Base-by-base conservation (phyloP, 2,888 invertebrate genomes). In the Harpalus rufipes region DNA sequence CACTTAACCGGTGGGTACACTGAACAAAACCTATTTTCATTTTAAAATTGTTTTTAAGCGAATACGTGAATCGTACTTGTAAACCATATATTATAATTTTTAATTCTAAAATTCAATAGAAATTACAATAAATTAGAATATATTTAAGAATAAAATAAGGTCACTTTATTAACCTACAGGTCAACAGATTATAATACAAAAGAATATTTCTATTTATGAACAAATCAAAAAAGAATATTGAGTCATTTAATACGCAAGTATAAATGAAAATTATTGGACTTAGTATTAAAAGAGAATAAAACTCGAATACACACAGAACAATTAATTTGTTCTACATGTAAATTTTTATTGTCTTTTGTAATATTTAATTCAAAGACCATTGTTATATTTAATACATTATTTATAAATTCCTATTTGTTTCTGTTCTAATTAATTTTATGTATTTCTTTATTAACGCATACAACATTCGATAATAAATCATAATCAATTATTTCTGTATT, bases 71-170 rank as follows among this genome's bases (percentile, higher is more conserved):
- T 25, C 14, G n/a, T 14, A 32, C 41, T 72, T 10, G 12, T 72
- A 14, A 32, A 12, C 18, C 6, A 25, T 7, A 25, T 7, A 72
- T 72, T 25, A 72, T 14, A 41, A 72, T 72, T 41, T 41, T 21
- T 72, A 72, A 72, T 32, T 16, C 14, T 56, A 56, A n/a, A n/a
- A 56, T 7, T 59, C 44, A 51, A 51, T 51, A 51, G 59, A 59
- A 59, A 59, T 59, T 59, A 59, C 7, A 59, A 59, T 59, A 59
- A 59, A 59, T 59, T 59, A 16, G 59, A 59, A 59, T 59, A 6
- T 14, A 59, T 51, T 51, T 51, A 8, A 12, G 44, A 51, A 51
- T 51, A 59, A 59, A 14, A 59, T 56, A 10, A 56, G 56, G 56
- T 56, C 56, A 56, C n/a, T 56, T n/a, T n/a, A 14, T 16, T 59